phyloP scores from a whole-genome alignment of 2,888 invertebrate genomes.

The Nezara viridula region DNA sequence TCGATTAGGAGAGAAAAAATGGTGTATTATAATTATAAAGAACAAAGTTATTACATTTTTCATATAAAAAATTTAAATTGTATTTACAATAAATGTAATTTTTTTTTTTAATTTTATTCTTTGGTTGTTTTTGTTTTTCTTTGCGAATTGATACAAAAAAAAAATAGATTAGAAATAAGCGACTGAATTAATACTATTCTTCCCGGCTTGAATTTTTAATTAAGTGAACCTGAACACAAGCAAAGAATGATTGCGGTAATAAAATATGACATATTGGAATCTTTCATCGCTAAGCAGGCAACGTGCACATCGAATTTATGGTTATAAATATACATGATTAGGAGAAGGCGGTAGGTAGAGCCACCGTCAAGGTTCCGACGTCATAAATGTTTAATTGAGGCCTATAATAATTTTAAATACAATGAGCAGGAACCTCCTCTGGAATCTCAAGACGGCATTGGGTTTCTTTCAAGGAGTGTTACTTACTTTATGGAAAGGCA shows the following conservation, averaged over 20 bases:
- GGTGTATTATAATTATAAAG: too few relatives aligned
- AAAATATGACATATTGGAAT: background rate
- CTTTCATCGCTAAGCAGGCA: background rate
- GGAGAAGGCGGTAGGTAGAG: background rate
- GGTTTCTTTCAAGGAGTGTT: background rate
- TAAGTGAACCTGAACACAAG: background rate
- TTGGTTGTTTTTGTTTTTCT: too few relatives aligned
- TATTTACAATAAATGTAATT: too few relatives aligned
- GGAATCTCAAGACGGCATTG: background rate
- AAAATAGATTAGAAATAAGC: too few relatives aligned
- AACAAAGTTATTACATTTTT: too few relatives aligned
- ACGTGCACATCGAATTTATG: background rate
- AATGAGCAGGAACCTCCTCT: background rate
- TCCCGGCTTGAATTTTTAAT: too few relatives aligned
- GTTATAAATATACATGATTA: background rate
- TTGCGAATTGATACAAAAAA: too few relatives aligned
- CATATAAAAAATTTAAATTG: too few relatives aligned
- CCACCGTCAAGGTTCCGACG: background rate
- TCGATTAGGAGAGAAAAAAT: too few relatives aligned
- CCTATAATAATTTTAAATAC: slow-evolving; percentile 12
- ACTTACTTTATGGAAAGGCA: background rate
- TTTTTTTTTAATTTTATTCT: too few relatives aligned
- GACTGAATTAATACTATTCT: too few relatives aligned
- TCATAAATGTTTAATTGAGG: slow-evolving; percentile 8
- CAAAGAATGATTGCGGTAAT: background rate